These are phyloP conservation scores for Palythoa heliodiscus DNA, from an alignment of 92 coral and sea anemone genomes.

Conservation along the genomic window DNA sequence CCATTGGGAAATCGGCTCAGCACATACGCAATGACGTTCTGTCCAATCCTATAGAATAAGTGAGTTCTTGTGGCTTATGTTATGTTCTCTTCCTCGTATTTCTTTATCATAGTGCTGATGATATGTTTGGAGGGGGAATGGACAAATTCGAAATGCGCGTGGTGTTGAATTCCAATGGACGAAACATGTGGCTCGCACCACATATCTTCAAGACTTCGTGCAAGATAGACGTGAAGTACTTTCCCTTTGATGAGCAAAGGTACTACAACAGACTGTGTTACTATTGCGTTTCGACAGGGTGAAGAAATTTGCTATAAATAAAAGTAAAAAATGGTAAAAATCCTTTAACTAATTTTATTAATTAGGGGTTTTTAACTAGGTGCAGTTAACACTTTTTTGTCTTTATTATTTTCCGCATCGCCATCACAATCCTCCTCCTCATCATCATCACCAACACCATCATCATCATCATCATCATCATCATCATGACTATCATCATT, in stretches of 20 bases:
- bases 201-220: slow-evolving; percentile 52
- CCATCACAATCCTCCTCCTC: neutral
- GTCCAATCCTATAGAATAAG: neutral
- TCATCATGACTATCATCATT: neutral
- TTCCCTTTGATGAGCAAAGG: slow-evolving; percentile 58
- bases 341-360: too few relatives aligned
- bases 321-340: too few relatives aligned
- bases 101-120: slow-evolving; percentile 33
- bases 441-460: neutral
- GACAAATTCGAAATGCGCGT: slow-evolving; percentile 58
- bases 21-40: too few relatives aligned
- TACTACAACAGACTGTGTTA: neutral
- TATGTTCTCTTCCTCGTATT: neutral
- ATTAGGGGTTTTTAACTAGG: too few relatives aligned
- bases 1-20: too few relatives aligned
- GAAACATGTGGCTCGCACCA: slow-evolving; percentile 57
- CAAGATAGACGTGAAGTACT: slow-evolving; percentile 52
- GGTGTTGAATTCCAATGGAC: slow-evolving; percentile 36
- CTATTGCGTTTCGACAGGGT: too few relatives aligned
- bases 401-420: neutral
- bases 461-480: neutral
- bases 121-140: slow-evolving; percentile 38
- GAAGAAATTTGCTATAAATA: too few relatives aligned
- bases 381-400: too few relatives aligned
- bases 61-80: neutral